Evolutionary conservation across 2,888 invertebrate genomes (phyloP).

Genomic region (Luffia ferchaultella): DNA sequence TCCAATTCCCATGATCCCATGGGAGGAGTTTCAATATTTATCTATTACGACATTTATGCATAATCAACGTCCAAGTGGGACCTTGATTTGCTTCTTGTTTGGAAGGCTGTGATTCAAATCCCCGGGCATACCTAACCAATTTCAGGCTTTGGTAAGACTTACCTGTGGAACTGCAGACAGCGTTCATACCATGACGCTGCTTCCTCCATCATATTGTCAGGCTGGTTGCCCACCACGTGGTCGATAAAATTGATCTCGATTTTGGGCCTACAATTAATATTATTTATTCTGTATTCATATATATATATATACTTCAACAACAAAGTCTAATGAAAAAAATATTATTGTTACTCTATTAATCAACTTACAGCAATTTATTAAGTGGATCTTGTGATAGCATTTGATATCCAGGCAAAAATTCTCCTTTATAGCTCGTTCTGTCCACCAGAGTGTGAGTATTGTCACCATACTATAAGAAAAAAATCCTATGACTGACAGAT

Average conservation of each 20-base stretch:
- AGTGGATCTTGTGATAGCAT: slow-evolving; percentile 66
- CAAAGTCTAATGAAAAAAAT: too few species aligned
- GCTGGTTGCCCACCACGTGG: slow-evolving; percentile 98
- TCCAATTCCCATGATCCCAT: too few species aligned
- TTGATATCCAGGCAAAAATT: slow-evolving; percentile 87
- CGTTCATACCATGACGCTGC: slow-evolving; percentile 86
- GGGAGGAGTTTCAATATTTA: too few species aligned
- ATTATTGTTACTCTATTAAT: neutral
- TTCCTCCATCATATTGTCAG: slow-evolving; percentile 88
- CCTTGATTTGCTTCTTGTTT: too few species aligned
- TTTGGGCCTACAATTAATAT: slow-evolving; percentile 64
- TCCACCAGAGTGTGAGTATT: slow-evolving; percentile 96
- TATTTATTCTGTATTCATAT: neutral
- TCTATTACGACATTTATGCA: too few species aligned
- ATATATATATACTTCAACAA: too few species aligned
- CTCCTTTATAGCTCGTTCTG: slow-evolving; percentile 80
- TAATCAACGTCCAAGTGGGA: too few species aligned
- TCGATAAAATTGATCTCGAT: slow-evolving; percentile 89
- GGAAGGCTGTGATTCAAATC: too few species aligned
- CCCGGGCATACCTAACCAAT: too few species aligned
- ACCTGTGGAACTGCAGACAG: slow-evolving; percentile 69
- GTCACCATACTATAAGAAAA: slow-evolving; percentile 85
- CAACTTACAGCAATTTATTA: slow-evolving; percentile 67
- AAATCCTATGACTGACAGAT: too few species aligned
- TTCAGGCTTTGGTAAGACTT: too few species aligned